These are phyloP conservation scores for Chiridota heheva DNA, from an alignment of 35 echinoderm and acorn worm species.

Conservation along the genomic window DNA sequence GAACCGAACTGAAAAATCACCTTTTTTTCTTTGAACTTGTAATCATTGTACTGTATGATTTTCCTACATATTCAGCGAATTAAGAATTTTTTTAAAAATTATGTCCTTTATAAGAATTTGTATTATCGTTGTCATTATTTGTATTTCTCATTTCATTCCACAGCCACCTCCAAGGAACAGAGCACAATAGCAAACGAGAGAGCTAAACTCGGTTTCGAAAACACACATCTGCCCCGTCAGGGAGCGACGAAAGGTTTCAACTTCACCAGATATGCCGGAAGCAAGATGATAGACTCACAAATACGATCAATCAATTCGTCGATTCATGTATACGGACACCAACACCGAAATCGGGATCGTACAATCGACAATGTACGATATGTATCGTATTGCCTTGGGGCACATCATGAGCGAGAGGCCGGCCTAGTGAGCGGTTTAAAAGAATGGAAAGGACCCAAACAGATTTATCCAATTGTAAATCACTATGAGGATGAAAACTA, in stretches of 20 bases:
- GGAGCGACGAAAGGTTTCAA: slow-evolving; percentile 84
- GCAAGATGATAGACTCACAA: slow-evolving; percentile 70
- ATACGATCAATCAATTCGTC: slow-evolving; percentile 49
- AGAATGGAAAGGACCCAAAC: slow-evolving; percentile 94
- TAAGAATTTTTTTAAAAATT: too few relatives aligned
- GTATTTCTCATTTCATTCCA: too few relatives aligned
- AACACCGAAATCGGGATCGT: slow-evolving; percentile 96
- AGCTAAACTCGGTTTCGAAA: too few relatives aligned
- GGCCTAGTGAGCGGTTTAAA: slow-evolving; percentile 77
- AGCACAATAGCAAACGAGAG: too few relatives aligned
- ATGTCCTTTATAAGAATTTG: too few relatives aligned
- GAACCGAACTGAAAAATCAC: too few relatives aligned
- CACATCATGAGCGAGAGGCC: slow-evolving; percentile 65
- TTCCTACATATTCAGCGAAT: too few relatives aligned
- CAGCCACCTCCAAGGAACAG: too few relatives aligned
- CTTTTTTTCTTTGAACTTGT: too few relatives aligned
- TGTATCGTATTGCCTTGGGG: slow-evolving; percentile 89
- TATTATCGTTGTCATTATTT: too few relatives aligned
- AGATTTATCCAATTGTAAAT: slow-evolving; percentile 64
- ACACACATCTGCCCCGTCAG: too few relatives aligned
- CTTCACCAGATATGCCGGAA: slow-evolving; percentile 94
- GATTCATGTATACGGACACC: slow-evolving; percentile 93
- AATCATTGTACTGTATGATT: too few relatives aligned
- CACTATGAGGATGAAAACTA: background rate
- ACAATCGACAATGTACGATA: slow-evolving; percentile 78